These are phyloP conservation scores for Micrasema minimum DNA, from an alignment of 1,140 invertebrate genomes.

Conservation along the genomic window DNA sequence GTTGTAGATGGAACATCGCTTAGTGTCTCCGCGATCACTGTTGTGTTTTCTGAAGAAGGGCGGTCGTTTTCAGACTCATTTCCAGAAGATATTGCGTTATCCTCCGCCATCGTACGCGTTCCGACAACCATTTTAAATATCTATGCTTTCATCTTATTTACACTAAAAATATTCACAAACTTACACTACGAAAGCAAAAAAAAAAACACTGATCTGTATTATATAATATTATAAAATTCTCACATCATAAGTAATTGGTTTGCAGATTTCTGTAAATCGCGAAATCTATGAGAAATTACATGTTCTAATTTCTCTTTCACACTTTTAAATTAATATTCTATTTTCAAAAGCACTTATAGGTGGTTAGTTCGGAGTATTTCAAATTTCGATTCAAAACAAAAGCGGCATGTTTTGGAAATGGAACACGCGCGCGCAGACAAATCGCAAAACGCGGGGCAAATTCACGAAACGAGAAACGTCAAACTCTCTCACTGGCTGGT, in stretches of 20 bases:
- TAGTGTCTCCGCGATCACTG: constrained; percentile 56
- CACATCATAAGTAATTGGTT: no score
- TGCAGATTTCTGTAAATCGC: no score
- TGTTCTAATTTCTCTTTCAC: no score
- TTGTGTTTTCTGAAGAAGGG: constrained; percentile 55
- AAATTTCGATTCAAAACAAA: constrained; percentile 5
- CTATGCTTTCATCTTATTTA: no score
- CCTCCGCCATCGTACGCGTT: constrained; percentile 47
- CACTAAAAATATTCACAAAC: constrained; percentile 23
- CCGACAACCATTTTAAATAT: constrained; percentile 22
- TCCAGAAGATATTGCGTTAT: constrained; percentile 49
- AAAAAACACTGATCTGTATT: no score
- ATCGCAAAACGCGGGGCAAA: constrained; percentile 14
- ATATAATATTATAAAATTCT: no score
- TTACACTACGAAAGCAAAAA: background rate
- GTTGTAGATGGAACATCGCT: constrained; percentile 57
- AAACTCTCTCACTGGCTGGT: constrained; percentile 21
- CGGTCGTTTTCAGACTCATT: constrained; percentile 48
- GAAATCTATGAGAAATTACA: no score
- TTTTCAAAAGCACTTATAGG: no score
- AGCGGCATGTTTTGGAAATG: constrained; percentile 13
- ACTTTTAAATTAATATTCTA: no score
- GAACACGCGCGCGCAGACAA: constrained; percentile 22
- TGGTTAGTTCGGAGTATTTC: no score
- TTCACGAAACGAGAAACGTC: constrained; percentile 13